Percentiles rank a stretch among this genome's conserved stretches.
phyloP scores from a whole-genome alignment of 23 tunicate genomes.

The Trididemnum clinides region DNA sequence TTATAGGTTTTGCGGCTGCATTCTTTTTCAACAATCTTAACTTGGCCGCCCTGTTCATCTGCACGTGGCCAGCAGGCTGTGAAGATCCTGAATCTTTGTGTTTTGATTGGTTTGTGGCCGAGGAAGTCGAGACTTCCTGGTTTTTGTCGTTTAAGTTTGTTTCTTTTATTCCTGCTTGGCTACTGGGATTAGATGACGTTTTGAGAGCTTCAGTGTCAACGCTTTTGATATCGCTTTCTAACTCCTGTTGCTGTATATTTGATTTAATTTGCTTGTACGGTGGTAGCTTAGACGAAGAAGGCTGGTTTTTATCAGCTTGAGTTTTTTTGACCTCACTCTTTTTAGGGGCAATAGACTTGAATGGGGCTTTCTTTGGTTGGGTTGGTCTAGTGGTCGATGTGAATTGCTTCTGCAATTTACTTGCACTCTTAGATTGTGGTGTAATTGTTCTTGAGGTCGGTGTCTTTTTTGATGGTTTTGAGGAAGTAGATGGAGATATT shows the following conservation, averaged over 20 bases:
- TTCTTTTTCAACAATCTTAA: slow-evolving; percentile 46
- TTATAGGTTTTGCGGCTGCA: no score
- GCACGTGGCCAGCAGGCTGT: slow-evolving; percentile 21
- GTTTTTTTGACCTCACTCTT: no score
- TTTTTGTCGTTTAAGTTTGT: slow-evolving; percentile 42
- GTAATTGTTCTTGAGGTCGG: background rate
- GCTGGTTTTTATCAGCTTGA: background rate
- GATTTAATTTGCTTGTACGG: background rate
- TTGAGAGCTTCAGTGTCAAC: background rate
- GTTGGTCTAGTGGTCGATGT: no score
- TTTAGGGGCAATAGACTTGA: no score
- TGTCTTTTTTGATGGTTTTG: background rate
- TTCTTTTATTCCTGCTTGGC: slow-evolving; percentile 26
- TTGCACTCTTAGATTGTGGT: background rate
- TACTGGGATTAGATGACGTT: background rate
- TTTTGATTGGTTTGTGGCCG: background rate
- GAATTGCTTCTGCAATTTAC: no score
- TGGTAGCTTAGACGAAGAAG: background rate
- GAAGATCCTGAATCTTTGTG: background rate
- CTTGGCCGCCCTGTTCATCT: slow-evolving; percentile 61
- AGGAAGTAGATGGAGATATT: background rate
- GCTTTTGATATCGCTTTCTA: background rate
- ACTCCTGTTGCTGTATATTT: background rate
- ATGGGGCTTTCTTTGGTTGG: no score
- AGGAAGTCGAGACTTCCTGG: no score